A percentile compares a stretch with the other conserved stretches of the same genome.
These are phyloP conservation scores for Rhegmatorhina hoffmannsi DNA, from an alignment of 2,113 vertebrate species.

Conservation along the genomic window DNA sequence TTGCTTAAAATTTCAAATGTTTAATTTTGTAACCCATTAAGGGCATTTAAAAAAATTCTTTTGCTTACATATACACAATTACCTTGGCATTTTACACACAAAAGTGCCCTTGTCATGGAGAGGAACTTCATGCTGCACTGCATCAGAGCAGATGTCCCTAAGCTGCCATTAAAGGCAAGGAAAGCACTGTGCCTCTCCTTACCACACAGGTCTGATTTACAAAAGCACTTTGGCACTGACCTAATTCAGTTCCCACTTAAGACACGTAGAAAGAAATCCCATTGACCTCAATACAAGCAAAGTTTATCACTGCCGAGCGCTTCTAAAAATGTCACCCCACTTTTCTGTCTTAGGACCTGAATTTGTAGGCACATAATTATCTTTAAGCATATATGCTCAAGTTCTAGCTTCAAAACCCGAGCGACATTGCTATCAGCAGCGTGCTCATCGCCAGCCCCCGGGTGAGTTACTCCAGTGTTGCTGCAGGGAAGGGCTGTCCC, in stretches of 20 bases:
- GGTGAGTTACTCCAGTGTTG: fast-evolving
- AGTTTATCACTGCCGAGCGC: not conserved
- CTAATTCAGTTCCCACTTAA: constrained; percentile 34
- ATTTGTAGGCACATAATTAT: not conserved
- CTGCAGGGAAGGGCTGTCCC: not conserved
- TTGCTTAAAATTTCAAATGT: not conserved
- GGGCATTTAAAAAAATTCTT: not conserved
- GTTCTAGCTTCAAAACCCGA: not conserved
- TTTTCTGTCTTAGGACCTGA: not conserved
- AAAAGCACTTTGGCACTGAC: constrained; percentile 31
- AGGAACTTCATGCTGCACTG: not conserved
- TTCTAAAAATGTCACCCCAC: constrained; percentile 19
- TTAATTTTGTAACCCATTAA: not conserved
- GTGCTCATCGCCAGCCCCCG: fast-evolving
- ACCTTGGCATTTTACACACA: not conserved
- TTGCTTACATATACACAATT: not conserved
- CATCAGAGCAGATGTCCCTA: not conserved
- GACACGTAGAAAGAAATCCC: constrained; percentile 28
- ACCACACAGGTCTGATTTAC: constrained; percentile 16
- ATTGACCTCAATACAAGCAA: constrained; percentile 7
- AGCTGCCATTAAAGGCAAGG: not conserved
- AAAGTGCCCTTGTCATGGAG: not conserved
- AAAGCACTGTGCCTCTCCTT: not conserved
- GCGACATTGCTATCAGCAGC: fast-evolving
- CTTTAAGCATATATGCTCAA: not conserved